Evolutionary conservation across 2,797 vertebrate species (phyloP), one percentile per base, ranked within the genome.

Genomic region (Sebastes alutus): DNA sequence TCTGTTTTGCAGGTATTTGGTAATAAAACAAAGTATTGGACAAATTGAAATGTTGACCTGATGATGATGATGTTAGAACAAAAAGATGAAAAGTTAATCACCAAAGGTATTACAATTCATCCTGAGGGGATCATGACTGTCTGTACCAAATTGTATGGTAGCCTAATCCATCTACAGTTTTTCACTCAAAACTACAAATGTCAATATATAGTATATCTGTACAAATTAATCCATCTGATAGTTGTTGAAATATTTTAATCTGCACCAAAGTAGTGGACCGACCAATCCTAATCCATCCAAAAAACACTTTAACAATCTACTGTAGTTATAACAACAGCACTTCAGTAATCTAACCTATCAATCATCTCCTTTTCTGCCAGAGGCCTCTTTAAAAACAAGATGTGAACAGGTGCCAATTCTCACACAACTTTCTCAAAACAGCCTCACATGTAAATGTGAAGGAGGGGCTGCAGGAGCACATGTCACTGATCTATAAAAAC

Each of bases 341-440:
- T 9, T 4, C 16, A 27, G 2, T 29, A 12, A 66, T 67, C 7
- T n/a, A n/a, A 77, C 20, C 29, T 30, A 16, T 75, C 55, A 76
- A 20, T 85, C 64, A 67, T 55, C 27, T 60, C 0, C 25, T 42
- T 68, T 72, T 65, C 52, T 55, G 29, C 27, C 12, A 13, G 18
- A 64, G 38, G 54, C 38, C 33, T 69, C 23, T 84, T 83, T 61
- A 76, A 83, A 83, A 7, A 82, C 14, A 78, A 82, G 49, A 74
- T 29, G 22, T 22, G 75, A 82, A 85, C 88, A 92, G 86, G 3
- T 90, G 91, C 4, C 35, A 63, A 2, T 74, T 83, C 61, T 78
- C 89, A 63, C 77, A 78, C 5, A 18, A 12, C 32, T 73, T 58
- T 56, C 27, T 68, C 9, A 78, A 79, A 75, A 82, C 61, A 74